Base-by-base conservation (phyloP, 2,888 invertebrate genomes). In the Rhorus exstirpatorius region DNA sequence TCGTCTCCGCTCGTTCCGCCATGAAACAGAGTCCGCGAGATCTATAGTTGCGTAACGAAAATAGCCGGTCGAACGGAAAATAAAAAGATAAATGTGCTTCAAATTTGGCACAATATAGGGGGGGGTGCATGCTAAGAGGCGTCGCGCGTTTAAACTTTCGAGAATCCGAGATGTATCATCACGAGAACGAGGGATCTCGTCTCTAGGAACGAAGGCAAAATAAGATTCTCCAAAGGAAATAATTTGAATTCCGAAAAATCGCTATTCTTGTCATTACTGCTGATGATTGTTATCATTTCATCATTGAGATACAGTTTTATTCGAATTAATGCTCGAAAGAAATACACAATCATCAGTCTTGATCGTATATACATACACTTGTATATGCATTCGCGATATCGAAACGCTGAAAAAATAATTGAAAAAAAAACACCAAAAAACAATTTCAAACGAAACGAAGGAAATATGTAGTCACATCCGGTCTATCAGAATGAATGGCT, bases 401-500 rank as follows among this genome's bases (percentile, higher is more conserved):
- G 49, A 1, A 14, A 14, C 49, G 6, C 4, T 17, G 14, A 49
- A n/a, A 2, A 14, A 49, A 49, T 14, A 49, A 14, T 49, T 49
- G 7, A 58, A 58, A 58, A 58, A 58, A 14, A 14, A 14, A 31
- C n/a, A 58, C 10, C 0, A 67, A 35, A 61, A 14, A 61, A 61
- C 8, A 3, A 31, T 3, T 31, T 31, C 31, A 26, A 46, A 58
- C 88, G 89, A 86, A 88, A 89, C 89, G 88, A 90, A 91, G 89
- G 89, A 91, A 92, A 91, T 91, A 90, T 89, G 90, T 87, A 90
- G 89, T 90, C 89, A 87, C 88, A 88, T 91, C 90, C 89, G 89
- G 88, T 90, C 87, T 88, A 91, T 90, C 90, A 87, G 88, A 86
- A 91, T 88, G 88, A 89, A 91, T 90, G 89, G 88, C 88, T 85